phyloP scores from a whole-genome alignment of 1,140 invertebrate genomes.

The Colletes gigas region DNA sequence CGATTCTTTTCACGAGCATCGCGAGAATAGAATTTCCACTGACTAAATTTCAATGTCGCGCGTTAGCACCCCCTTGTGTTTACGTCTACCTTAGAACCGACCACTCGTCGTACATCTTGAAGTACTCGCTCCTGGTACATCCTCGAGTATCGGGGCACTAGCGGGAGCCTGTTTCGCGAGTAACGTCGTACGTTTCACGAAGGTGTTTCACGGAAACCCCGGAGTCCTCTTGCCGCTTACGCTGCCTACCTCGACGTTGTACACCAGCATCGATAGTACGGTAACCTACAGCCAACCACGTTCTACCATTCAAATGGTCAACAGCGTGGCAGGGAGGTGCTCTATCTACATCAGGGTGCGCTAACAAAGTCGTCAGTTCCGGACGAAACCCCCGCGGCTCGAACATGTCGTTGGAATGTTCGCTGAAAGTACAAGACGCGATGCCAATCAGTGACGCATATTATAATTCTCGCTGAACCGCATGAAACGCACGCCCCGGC shows the following conservation, averaged over 20 bases:
- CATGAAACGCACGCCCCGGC: background rate
- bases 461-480: constrained; percentile 7
- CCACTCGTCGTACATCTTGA: constrained; percentile 41
- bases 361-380: constrained; percentile 75
- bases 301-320: constrained; percentile 61
- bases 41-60: constrained; percentile 9
- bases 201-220: constrained; percentile 48
- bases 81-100: constrained; percentile 34
- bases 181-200: constrained; percentile 57
- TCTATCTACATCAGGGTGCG: constrained; percentile 38
- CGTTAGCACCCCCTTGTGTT: constrained; percentile 3
- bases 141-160: constrained; percentile 24
- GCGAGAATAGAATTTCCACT: background rate
- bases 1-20: background rate
- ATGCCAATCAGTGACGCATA: constrained; percentile 50
- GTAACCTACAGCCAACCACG: constrained; percentile 63
- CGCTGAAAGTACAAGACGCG: constrained; percentile 34
- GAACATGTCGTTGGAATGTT: constrained; percentile 9
- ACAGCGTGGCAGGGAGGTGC: constrained; percentile 27
- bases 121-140: constrained; percentile 49
- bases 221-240: constrained; percentile 27
- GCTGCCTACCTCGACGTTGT: constrained; percentile 63
- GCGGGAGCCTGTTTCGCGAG: constrained; percentile 47
- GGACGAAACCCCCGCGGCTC: constrained; percentile 22
- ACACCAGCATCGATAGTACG: constrained; percentile 67